These are phyloP conservation scores for Sebastes taczanowskii DNA, from an alignment of 2,797 vertebrate genomes.

Conservation along the genomic window DNA sequence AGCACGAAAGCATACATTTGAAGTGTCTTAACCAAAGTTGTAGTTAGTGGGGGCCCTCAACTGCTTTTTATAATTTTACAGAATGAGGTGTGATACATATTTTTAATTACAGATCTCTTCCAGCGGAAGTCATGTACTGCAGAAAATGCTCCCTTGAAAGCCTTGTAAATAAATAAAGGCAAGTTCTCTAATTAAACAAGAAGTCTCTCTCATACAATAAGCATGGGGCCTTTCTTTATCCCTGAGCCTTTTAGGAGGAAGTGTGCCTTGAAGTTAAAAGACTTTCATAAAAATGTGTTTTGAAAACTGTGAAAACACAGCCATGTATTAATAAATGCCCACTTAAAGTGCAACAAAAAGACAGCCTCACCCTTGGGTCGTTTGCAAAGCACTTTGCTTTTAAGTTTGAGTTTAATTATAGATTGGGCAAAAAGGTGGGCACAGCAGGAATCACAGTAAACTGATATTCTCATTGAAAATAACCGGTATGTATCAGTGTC, in stretches of 20 bases:
- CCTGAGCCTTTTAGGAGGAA: slow-evolving; percentile 46
- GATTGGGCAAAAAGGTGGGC: slow-evolving; percentile 58
- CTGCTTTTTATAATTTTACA: slow-evolving; percentile 28
- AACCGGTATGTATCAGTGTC: neutral
- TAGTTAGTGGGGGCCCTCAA: neutral
- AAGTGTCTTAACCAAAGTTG: slow-evolving; percentile 11
- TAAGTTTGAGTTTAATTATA: slow-evolving; percentile 76
- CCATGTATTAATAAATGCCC: slow-evolving; percentile 68
- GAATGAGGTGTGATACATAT: slow-evolving; percentile 35
- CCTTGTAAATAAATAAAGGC: slow-evolving; percentile 62
- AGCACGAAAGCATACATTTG: neutral
- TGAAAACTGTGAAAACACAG: slow-evolving; percentile 60
- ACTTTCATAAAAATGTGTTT: slow-evolving; percentile 66
- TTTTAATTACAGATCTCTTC: slow-evolving; percentile 59
- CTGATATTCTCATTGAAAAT: slow-evolving; percentile 4
- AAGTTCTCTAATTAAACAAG: slow-evolving; percentile 65
- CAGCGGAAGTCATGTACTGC: slow-evolving; percentile 35
- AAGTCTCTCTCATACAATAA: slow-evolving; percentile 56
- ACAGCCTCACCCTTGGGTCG: slow-evolving; percentile 59
- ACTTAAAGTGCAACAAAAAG: slow-evolving; percentile 69
- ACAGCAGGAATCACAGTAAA: slow-evolving; percentile 44
- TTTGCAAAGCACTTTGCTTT: slow-evolving; percentile 68
- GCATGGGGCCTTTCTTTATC: slow-evolving; percentile 57
- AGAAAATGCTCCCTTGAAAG: slow-evolving; percentile 36
- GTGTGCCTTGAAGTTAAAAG: slow-evolving; percentile 55